These are phyloP conservation scores for Drosophila mayri DNA, from an alignment of 1,140 invertebrate species.

Conservation along the genomic window DNA sequence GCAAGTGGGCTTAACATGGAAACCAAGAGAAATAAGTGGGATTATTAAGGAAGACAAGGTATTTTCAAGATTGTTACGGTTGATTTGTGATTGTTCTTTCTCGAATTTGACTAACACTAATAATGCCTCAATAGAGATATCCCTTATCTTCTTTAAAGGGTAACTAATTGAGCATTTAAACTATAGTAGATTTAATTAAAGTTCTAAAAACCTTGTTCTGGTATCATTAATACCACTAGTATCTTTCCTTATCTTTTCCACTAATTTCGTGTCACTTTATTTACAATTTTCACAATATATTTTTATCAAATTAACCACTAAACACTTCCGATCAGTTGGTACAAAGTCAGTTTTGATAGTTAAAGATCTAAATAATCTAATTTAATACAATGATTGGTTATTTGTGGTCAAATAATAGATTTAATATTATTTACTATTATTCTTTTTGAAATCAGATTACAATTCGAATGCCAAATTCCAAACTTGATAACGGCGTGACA, in stretches of 20 bases:
- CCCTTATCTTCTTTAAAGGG: no score
- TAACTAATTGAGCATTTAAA: neutral
- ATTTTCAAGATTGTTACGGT: neutral
- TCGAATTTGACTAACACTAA: neutral
- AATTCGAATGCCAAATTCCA: neutral
- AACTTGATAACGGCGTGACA: neutral
- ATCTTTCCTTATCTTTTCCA: neutral
- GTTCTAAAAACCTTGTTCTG: neutral
- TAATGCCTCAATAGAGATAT: neutral
- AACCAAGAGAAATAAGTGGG: slow-evolving; percentile 9
- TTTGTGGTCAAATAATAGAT: no score
- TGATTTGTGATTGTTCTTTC: neutral
- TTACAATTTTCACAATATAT: neutral
- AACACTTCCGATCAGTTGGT: neutral
- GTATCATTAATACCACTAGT: neutral
- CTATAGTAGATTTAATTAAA: neutral
- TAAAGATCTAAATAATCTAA: neutral
- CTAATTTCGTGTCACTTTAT: neutral
- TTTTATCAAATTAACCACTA: neutral
- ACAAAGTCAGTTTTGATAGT: neutral
- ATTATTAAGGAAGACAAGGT: neutral
- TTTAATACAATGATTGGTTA: no score
- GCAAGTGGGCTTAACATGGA: slow-evolving; percentile 1
- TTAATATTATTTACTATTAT: no score
- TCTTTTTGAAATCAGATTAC: neutral